Base-by-base conservation (phyloP, 2,888 invertebrate species). In the Vanessa cardui region DNA sequence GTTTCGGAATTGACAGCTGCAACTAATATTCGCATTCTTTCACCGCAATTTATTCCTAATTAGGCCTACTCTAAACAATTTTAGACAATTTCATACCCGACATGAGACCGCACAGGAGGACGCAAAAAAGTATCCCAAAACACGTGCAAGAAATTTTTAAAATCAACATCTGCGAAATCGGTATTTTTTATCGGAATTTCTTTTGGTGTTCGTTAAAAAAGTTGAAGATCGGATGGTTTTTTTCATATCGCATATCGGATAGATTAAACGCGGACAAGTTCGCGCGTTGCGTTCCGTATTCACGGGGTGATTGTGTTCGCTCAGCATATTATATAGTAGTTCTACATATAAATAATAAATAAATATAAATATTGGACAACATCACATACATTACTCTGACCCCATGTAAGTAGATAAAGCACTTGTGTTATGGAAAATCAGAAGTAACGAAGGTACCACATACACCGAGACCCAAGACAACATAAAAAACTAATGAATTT, bases 161-260 rank as follows among this genome's bases (percentile, higher is more conserved):
- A 90, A 89, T 84, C 85, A 89, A 91, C 92, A 92, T 92, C 92
- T 92, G 91, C 92, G 83, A 92, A 91, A 90, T 90, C 87, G 84
- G 73, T 77, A 75, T 84, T 90, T 87, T 91, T 91, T 87, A 83
- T 74, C 63, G 70, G 74, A 85, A 87, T 87, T 89, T 90, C 87
- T 90, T 88, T 87, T 73, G 83, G 77, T 70, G 62, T 68, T 66
- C 56, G 31, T 64, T 81, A 83, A 87, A 90, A 91, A 90, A 85
- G 75, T 74, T 69, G 79, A 56, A 68, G 67, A 70, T 58, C 69
- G 84, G 81, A 74, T 77, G 77, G 73, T 83, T 56, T 89, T 90
- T 90, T 89, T 90, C 86, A 80, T 85, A 83, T 85, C 85, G 80
- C 82, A 82, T 88, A 89, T 90, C 89, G 80, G 81, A 85, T 88